Percentiles rank a stretch among this genome's conserved stretches.
Conservation (phyloP, 1,140 invertebrate genomes). For the Aphidius ervi region DNA sequence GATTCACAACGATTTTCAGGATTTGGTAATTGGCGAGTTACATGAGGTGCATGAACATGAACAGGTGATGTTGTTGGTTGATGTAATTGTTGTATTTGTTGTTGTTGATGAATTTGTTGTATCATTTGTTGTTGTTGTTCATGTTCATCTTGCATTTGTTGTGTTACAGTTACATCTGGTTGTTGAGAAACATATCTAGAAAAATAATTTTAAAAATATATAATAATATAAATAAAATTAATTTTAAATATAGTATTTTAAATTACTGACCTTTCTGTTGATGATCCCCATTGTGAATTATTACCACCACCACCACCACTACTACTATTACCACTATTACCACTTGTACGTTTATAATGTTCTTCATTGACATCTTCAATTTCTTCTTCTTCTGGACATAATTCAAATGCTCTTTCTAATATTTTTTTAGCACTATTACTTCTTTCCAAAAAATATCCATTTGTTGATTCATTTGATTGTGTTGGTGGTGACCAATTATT, state of each 20-base stretch:
- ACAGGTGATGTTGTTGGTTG: conserved; percentile 24
- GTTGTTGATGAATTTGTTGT: conserved; percentile 19
- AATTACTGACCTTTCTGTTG: conserved; percentile 5
- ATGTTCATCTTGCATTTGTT: conserved; percentile 24
- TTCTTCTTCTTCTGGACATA: conserved; percentile 73
- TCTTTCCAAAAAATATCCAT: conserved; percentile 90
- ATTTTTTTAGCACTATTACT: conserved; percentile 90
- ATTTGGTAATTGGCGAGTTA: conserved; percentile 31
- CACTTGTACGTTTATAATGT: conserved; percentile 13
- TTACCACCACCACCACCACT: background rate
- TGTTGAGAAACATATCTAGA: conserved; percentile 28
- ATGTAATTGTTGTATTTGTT: conserved; percentile 25
- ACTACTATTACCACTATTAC: too few species aligned
- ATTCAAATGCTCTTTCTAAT: conserved; percentile 75
- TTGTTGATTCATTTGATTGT: conserved; percentile 91
- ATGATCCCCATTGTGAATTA: conserved; percentile 25
- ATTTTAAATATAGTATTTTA: conserved; percentile 4
- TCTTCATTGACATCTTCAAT: conserved; percentile 34
- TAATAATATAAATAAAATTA: conserved; percentile 15
- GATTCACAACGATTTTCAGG: conserved; percentile 39
- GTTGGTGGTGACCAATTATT: conserved; percentile 92
- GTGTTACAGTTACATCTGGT: conserved; percentile 28
- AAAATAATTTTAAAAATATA: conserved; percentile 18
- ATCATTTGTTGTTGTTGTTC: conserved; percentile 20
- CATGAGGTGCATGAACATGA: conserved; percentile 18